phyloP scores from a whole-genome alignment of 2,888 invertebrate species.

The Lasiommata megera region DNA sequence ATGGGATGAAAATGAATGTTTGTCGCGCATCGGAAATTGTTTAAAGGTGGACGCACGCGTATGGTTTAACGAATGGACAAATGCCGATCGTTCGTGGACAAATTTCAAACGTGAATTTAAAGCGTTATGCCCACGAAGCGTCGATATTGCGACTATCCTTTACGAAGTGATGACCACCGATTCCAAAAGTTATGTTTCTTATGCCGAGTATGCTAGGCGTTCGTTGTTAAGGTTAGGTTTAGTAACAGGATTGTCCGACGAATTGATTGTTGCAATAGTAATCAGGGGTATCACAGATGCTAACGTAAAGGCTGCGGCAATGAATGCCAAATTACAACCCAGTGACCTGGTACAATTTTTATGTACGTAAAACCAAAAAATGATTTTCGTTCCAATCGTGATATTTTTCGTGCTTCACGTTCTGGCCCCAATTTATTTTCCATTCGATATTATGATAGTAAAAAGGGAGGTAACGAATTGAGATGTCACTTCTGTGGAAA shows the following conservation, averaged over 20 bases:
- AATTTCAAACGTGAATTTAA: conserved; percentile 19
- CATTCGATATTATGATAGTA: no score
- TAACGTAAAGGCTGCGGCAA: conserved; percentile 10
- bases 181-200: conserved; percentile 20
- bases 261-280: conserved; percentile 7
- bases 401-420: no score
- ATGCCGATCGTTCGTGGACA: conserved; percentile 10
- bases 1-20: conserved; percentile 5
- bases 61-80: conserved; percentile 19
- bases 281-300: conserved; percentile 5
- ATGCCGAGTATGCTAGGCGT: conserved; percentile 24
- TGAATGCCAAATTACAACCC: no score
- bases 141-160: conserved; percentile 26
- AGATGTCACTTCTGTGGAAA: no score
- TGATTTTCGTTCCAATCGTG: no score
- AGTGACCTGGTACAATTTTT: no score
- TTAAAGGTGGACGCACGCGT: conserved; percentile 7
- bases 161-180: conserved; percentile 24
- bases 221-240: conserved; percentile 17
- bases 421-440: no score
- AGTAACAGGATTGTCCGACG: conserved; percentile 16
- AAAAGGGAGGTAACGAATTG: no score
- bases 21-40: neutral
- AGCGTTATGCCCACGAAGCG: conserved; percentile 19
- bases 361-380: no score